Conservation (phyloP, 1,140 invertebrate species). For the Bombus difficillimus region DNA sequence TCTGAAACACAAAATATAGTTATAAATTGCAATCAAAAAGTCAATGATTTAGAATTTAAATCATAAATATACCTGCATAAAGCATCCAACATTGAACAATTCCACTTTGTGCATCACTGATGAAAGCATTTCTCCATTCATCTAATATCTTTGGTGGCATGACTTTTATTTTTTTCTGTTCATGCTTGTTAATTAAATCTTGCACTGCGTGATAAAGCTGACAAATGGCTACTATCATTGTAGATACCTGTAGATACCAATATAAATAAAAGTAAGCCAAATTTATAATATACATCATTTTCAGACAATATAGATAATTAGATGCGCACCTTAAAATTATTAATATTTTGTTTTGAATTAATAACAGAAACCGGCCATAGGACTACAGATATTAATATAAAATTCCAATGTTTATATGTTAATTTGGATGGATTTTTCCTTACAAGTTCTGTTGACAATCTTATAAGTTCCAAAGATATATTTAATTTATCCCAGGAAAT, state of each 20-base stretch:
- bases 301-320: conserved; percentile 43
- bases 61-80: conserved; percentile 72
- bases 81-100: conserved; percentile 83
- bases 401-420: conserved; percentile 85
- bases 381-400: conserved; percentile 85
- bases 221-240: conserved; percentile 82
- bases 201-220: conserved; percentile 82
- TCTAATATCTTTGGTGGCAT: conserved; percentile 81
- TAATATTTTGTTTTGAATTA: conserved; percentile 77
- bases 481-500: conserved; percentile 75
- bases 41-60: conserved; percentile 9
- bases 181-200: conserved; percentile 80
- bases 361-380: conserved; percentile 84
- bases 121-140: conserved; percentile 85
- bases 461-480: conserved; percentile 77
- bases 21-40: conserved; percentile 26
- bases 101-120: conserved; percentile 81
- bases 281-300: conserved; percentile 37
- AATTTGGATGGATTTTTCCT: conserved; percentile 78
- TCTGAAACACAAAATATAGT: conserved; percentile 53
- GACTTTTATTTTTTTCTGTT: conserved; percentile 79
- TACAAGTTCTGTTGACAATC: conserved; percentile 74
- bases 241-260: conserved; percentile 73
- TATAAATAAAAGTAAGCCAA: conserved; percentile 41
- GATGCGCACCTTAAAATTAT: conserved; percentile 78